These are phyloP conservation scores for Scaptomyza reducta DNA, from an alignment of 2,888 invertebrate genomes.

Conservation along the genomic window DNA sequence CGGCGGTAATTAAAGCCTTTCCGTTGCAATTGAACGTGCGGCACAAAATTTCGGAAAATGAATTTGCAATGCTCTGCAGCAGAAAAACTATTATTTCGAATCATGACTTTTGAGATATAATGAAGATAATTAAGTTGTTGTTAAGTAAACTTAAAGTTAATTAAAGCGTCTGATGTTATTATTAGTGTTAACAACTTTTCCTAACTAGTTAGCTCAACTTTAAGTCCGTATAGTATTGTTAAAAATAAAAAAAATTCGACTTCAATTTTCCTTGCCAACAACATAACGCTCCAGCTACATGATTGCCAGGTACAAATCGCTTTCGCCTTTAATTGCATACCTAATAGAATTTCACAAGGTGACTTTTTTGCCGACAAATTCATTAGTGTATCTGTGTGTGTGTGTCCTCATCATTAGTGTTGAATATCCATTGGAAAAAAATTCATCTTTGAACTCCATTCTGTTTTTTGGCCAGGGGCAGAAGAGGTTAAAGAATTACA, in stretches of 20 bases:
- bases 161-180: too few relatives aligned
- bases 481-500: not conserved
- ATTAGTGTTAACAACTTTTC: too few relatives aligned
- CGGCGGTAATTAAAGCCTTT: constrained; percentile 60
- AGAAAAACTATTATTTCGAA: not conserved
- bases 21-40: constrained; percentile 47
- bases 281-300: not conserved
- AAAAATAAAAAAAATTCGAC: not conserved
- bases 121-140: not conserved
- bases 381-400: constrained; percentile 28
- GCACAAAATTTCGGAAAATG: constrained; percentile 33
- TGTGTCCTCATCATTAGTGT: constrained; percentile 52
- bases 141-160: not conserved
- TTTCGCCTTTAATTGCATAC: constrained; percentile 2
- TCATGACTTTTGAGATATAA: not conserved
- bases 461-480: constrained; percentile 1
- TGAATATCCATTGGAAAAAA: constrained; percentile 37
- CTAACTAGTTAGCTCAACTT: too few relatives aligned
- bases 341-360: constrained; percentile 14
- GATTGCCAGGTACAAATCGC: constrained; percentile 14
- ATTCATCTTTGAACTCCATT: constrained; percentile 29
- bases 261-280: not conserved
- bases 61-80: constrained; percentile 3
- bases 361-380: constrained; percentile 29
- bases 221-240: too few relatives aligned